Percentiles rank a stretch among this genome's conserved stretches.
These are phyloP conservation scores for Gnathonemus longibarbis DNA, from an alignment of 2,113 vertebrate species.

Conservation along the genomic window DNA sequence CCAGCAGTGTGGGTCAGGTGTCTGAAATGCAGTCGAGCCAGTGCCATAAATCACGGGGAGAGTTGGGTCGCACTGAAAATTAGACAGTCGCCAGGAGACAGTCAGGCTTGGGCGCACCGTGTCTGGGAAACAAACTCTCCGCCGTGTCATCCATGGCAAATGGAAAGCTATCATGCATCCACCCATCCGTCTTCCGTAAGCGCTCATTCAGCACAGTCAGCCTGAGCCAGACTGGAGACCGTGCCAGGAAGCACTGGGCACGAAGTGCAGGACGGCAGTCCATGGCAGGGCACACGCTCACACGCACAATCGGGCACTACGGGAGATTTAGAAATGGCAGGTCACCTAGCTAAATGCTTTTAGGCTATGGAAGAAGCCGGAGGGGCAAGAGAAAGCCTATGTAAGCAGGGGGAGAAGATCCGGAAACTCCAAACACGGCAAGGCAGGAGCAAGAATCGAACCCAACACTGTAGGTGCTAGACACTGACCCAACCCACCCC, in stretches of 20 bases:
- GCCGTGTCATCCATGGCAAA: neutral
- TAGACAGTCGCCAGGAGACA: neutral
- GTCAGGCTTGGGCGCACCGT: neutral
- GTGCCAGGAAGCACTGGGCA: neutral
- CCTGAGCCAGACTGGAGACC: neutral
- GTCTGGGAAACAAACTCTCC: neutral
- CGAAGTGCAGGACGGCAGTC: neutral
- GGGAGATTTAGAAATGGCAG: neutral
- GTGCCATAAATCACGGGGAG: neutral
- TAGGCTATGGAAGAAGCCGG: neutral
- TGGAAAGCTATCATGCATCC: neutral
- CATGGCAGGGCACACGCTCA: neutral
- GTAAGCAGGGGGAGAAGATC: neutral
- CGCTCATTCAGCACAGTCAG: neutral
- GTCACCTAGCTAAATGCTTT: neutral
- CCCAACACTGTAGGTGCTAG: neutral
- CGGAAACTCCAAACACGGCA: neutral
- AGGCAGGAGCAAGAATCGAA: neutral
- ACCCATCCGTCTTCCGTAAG: neutral
- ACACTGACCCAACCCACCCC: neutral
- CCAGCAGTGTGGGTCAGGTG: neutral
- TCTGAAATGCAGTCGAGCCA: neutral
- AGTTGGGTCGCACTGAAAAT: neutral
- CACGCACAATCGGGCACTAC: neutral
- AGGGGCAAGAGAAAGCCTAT: neutral